phyloP scores from a whole-genome alignment of 2,888 invertebrate genomes.

The Pedicia rivosa region DNA sequence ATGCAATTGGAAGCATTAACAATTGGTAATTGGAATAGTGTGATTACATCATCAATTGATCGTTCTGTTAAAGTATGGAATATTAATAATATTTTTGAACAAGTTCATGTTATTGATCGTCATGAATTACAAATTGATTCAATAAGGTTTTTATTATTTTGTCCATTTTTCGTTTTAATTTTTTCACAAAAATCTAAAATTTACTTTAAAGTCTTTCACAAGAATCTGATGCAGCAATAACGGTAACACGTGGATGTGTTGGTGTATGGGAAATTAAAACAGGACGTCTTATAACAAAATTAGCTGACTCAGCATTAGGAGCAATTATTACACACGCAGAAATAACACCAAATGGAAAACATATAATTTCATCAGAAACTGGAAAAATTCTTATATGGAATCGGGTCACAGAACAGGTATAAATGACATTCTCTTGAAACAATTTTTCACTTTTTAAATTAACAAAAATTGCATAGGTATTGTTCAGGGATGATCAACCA shows the following conservation, averaged over 20 bases:
- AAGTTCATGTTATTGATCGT: conserved; percentile 87
- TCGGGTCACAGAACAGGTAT: conserved; percentile 52
- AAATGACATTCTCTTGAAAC: too few relatives aligned
- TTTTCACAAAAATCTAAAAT: too few relatives aligned
- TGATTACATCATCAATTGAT: conserved; percentile 94
- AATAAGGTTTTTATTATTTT: too few relatives aligned
- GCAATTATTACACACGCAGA: conserved; percentile 89
- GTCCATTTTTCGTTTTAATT: not conserved
- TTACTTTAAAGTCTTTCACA: conserved; percentile 59
- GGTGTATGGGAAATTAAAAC: conserved; percentile 87
- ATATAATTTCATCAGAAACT: conserved; percentile 81
- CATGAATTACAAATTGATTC: conserved; percentile 91
- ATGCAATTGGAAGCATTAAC: conserved; percentile 80
- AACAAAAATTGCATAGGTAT: too few relatives aligned
- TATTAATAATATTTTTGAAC: conserved; percentile 96
- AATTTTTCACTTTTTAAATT: too few relatives aligned
- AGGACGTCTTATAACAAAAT: conserved; percentile 67
- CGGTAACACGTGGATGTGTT: conserved; percentile 86
- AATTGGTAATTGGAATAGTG: conserved; percentile 79
- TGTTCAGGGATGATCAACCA: conserved; percentile 58
- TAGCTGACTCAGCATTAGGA: conserved; percentile 82
- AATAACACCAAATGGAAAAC: conserved; percentile 68
- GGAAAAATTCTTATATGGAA: conserved; percentile 87
- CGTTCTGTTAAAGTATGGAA: conserved; percentile 98
- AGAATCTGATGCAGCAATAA: conserved; percentile 69